These are phyloP conservation scores for Oryzias dopingdopingensis DNA, from an alignment of 2,797 vertebrate species.

Conservation along the genomic window DNA sequence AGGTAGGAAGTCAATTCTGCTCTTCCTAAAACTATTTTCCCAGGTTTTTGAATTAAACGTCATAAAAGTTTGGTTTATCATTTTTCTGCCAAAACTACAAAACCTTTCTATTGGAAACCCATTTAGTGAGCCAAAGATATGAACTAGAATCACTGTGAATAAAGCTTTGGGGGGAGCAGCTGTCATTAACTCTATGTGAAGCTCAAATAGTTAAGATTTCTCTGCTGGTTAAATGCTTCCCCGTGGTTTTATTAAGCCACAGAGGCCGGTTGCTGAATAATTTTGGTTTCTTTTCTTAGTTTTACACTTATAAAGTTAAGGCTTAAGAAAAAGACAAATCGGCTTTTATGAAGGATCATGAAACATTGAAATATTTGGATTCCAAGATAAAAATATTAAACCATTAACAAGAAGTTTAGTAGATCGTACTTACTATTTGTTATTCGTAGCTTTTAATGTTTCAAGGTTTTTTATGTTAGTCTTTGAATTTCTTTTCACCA, in stretches of 20 bases:
- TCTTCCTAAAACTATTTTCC: no score
- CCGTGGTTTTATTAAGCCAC: background rate
- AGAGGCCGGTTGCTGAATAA: constrained; percentile 33
- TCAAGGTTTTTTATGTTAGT: no score
- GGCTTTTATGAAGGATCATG: constrained; percentile 35
- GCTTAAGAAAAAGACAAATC: constrained; percentile 62
- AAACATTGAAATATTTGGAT: constrained; percentile 24
- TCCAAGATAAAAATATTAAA: constrained; percentile 21
- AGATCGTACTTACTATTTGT: no score
- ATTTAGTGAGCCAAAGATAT: constrained; percentile 7
- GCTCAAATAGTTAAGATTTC: constrained; percentile 22
- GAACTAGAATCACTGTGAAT: constrained; percentile 15
- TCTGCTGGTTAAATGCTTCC: background rate
- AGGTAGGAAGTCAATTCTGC: no score
- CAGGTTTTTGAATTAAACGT: no score
- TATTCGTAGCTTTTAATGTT: no score
- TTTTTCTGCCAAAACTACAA: no score
- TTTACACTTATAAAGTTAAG: constrained; percentile 13
- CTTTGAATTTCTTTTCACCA: no score
- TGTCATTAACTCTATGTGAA: constrained; percentile 19
- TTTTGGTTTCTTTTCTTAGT: constrained; percentile 40
- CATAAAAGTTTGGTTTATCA: no score
- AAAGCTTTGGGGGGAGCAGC: constrained; percentile 12
- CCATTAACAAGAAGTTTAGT: background rate
- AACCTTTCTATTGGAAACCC: background rate